Evolutionary conservation across 2,797 vertebrate genomes (phyloP).

Genomic region (Xerus rutilus): DNA sequence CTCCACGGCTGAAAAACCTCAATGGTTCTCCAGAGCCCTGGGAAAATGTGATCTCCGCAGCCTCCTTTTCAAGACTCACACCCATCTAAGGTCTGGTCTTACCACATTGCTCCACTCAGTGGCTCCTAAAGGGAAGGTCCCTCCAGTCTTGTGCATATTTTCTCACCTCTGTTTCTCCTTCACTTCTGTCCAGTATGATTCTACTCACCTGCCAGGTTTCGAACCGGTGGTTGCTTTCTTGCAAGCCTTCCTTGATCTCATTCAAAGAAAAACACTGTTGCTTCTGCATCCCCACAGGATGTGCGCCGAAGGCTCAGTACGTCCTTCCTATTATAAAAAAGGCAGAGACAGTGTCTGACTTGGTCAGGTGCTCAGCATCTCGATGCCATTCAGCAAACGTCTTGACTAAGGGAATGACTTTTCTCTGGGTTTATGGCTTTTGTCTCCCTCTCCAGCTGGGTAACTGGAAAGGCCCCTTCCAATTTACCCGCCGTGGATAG

Average conservation of each 20-base stretch:
- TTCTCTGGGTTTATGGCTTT: constrained; percentile 46
- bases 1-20: background rate
- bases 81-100: background rate
- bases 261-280: constrained; percentile 2
- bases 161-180: background rate
- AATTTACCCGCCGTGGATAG: background rate
- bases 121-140: background rate
- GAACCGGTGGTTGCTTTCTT: constrained; percentile 11
- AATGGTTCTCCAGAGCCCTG: background rate
- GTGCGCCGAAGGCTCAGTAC: background rate
- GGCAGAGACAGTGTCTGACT: background rate
- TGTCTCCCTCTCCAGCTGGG: background rate
- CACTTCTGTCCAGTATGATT: background rate
- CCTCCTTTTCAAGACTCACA: background rate
- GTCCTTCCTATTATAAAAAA: background rate
- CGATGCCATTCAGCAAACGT: background rate
- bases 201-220: background rate
- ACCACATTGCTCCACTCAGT: background rate
- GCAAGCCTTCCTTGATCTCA: constrained; percentile 52
- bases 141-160: background rate
- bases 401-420: constrained; percentile 8
- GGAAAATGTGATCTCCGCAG: background rate
- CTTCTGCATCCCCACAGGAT: background rate
- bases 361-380: background rate
- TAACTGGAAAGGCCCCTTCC: constrained; percentile 14